Conservation (phyloP, 2,797 vertebrate genomes). For the Pygocentrus nattereri region DNA sequence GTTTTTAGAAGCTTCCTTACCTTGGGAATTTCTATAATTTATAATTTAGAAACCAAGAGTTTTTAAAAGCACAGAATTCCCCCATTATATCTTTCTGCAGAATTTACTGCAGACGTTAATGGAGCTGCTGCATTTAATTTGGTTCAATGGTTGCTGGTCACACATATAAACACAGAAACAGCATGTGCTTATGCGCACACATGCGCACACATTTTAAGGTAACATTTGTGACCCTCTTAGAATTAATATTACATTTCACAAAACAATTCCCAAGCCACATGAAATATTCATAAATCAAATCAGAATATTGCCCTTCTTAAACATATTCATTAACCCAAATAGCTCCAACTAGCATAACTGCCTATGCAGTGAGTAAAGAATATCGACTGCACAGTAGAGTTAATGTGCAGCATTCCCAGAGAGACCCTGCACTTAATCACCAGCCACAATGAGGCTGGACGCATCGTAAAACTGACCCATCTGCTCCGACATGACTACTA, state of each 20-base stretch:
- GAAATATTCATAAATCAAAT: constrained; percentile 43
- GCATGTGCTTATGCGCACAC: background rate
- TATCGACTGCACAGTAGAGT: constrained; percentile 55
- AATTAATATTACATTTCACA: constrained; percentile 15
- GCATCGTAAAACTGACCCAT: constrained; percentile 55
- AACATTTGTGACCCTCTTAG: constrained; percentile 12
- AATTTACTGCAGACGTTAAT: constrained; percentile 56
- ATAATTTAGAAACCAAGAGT: constrained; percentile 44
- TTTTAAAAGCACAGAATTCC: constrained; percentile 41
- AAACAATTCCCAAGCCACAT: constrained; percentile 9
- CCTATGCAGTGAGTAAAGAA: constrained; percentile 50
- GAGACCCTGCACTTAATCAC: constrained; percentile 53
- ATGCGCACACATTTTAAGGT: background rate
- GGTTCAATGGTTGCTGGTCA: constrained; percentile 42
- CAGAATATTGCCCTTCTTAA: constrained; percentile 43
- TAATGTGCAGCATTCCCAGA: constrained; percentile 48
- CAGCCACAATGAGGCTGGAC: constrained; percentile 52
- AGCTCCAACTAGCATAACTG: constrained; percentile 45
- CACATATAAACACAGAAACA: constrained; percentile 13
- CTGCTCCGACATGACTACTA: constrained; percentile 49
- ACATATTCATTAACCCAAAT: constrained; percentile 49
- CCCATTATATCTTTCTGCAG: constrained; percentile 17
- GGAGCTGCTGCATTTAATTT: constrained; percentile 52
- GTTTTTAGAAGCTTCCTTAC: constrained; percentile 29
- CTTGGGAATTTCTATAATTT: constrained; percentile 31